A percentile compares a stretch with the other conserved stretches of the same genome.
These are phyloP conservation scores for Potamarius usumacintae DNA, from an alignment of 2,113 vertebrate species.

Conservation along the genomic window DNA sequence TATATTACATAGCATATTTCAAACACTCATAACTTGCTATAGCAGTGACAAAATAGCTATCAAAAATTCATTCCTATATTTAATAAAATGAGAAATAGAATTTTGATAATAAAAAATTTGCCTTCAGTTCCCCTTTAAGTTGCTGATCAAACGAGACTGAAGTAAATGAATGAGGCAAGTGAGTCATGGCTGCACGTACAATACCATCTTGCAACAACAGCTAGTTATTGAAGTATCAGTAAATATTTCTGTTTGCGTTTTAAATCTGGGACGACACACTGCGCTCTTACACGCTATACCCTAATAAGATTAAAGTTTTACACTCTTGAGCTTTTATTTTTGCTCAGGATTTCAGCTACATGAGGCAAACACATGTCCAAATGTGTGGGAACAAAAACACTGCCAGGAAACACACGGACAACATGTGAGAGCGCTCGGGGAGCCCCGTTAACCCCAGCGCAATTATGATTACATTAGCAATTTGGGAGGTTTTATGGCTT, in stretches of 20 bases:
- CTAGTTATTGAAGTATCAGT: not conserved
- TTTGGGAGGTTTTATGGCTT: conserved; percentile 43
- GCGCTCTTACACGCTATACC: not conserved
- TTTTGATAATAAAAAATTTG: no score
- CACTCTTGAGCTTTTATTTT: not conserved
- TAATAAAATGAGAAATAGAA: no score
- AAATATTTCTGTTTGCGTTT: not conserved
- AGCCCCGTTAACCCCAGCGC: conserved; percentile 24
- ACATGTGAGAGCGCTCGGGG: conserved; percentile 7
- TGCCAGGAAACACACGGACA: conserved; percentile 34
- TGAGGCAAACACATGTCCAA: conserved; percentile 35
- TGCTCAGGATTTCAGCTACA: not conserved
- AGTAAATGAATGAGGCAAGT: no score
- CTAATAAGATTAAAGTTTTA: conserved; percentile 2
- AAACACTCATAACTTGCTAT: no score
- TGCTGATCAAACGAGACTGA: no score
- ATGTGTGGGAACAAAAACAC: conserved; percentile 4
- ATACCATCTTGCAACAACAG: not conserved
- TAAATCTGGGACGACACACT: not conserved
- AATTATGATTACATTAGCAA: conserved; percentile 35
- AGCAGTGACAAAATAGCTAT: no score
- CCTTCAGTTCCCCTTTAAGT: no score
- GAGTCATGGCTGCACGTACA: no score
- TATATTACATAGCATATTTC: no score
- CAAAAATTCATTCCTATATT: no score